A percentile compares a stretch with the other conserved stretches of the same genome.
Evolutionary conservation across 2,888 invertebrate genomes (phyloP).

Genomic region (Lasioglossum calceatum): DNA sequence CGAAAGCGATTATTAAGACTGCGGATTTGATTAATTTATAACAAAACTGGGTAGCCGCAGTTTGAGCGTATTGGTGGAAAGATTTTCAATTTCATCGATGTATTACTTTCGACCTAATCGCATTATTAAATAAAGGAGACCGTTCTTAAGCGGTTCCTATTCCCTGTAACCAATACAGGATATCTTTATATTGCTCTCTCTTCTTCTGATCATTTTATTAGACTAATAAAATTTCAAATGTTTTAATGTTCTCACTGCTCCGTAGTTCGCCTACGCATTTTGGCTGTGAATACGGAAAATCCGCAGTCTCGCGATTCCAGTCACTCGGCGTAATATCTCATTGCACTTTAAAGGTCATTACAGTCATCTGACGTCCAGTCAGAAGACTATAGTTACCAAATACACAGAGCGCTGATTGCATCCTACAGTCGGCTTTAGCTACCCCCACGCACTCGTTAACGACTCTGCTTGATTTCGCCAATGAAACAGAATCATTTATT

Average conservation of each 20-base stretch:
- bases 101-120: no score
- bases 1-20: background rate
- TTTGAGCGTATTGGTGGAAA: no score
- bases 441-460: background rate
- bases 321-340: background rate
- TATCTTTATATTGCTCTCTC: no score
- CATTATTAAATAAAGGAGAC: background rate
- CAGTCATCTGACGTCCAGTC: background rate
- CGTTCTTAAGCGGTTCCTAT: no score
- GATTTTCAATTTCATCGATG: no score
- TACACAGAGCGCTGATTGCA: background rate
- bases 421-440: background rate
- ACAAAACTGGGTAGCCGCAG: background rate
- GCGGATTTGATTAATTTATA: background rate
- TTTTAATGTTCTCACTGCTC: background rate
- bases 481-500: background rate
- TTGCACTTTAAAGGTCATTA: background rate
- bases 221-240: background rate
- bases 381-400: background rate
- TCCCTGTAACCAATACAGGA: no score
- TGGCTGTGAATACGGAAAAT: background rate
- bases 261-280: background rate
- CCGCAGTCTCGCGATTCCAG: background rate
- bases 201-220: background rate
- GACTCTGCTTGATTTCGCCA: background rate